phyloP scores from a whole-genome alignment of 2,888 invertebrate genomes.

The Zhengitettix transpicula region DNA sequence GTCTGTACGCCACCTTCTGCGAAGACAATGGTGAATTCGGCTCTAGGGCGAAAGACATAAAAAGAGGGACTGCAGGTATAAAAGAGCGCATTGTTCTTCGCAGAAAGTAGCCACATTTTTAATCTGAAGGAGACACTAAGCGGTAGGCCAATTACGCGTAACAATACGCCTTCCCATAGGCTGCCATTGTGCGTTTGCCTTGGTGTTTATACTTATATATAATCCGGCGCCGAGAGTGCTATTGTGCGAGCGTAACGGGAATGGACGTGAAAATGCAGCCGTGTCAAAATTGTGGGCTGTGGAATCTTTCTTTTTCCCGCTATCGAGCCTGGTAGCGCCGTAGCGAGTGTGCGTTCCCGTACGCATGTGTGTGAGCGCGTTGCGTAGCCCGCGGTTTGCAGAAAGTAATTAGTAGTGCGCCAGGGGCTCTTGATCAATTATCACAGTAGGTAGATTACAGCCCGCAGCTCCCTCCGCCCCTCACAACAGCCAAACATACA shows the following conservation, averaged over 20 bases:
- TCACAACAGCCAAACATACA: neutral
- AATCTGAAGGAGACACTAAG: neutral
- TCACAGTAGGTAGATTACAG: neutral
- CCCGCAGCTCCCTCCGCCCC: neutral
- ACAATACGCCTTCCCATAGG: neutral
- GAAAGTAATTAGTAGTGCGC: neutral
- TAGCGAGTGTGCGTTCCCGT: too few relatives aligned
- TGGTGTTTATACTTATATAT: too few relatives aligned
- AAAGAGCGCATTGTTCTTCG: too few relatives aligned
- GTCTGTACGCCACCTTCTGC: too few relatives aligned
- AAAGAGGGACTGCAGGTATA: too few relatives aligned
- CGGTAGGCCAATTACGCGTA: neutral
- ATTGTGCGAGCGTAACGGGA: too few relatives aligned
- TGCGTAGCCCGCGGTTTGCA: neutral
- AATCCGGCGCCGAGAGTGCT: too few relatives aligned
- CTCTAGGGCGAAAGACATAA: too few relatives aligned
- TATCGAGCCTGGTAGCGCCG: neutral
- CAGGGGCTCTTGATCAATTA: neutral
- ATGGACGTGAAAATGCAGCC: neutral
- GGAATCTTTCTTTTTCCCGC: neutral
- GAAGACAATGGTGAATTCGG: too few relatives aligned
- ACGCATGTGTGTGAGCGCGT: too few relatives aligned
- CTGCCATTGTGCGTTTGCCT: neutral
- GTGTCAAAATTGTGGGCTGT: neutral
- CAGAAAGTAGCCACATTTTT: neutral